These are phyloP conservation scores for Troides aeacus DNA, from an alignment of 2,888 invertebrate species.

Conservation along the genomic window DNA sequence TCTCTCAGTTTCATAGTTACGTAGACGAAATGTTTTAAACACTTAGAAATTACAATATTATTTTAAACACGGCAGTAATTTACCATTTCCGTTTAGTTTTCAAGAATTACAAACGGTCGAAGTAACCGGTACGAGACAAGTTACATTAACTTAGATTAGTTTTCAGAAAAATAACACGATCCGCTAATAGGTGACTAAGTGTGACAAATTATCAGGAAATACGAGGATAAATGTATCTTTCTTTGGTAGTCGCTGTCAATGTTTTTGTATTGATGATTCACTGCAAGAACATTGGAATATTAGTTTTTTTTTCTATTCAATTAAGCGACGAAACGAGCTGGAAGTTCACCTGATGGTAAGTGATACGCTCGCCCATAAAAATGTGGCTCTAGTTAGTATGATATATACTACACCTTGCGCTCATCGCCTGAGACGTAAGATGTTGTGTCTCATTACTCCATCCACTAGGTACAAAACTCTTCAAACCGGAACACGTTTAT, in stretches of 20 bases:
- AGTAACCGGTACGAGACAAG: not conserved
- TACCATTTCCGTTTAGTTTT: not conserved
- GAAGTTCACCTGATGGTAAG: no score
- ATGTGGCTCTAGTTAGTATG: no score
- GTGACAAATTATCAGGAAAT: slow-evolving; percentile 15
- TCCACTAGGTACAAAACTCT: no score
- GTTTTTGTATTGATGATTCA: slow-evolving; percentile 7
- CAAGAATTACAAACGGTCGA: not conserved
- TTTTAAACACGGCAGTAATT: not conserved
- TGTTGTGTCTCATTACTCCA: no score
- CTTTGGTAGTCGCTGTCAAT: not conserved
- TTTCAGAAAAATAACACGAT: slow-evolving; percentile 6
- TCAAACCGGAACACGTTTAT: no score
- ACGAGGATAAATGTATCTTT: slow-evolving; percentile 13
- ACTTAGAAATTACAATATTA: not conserved
- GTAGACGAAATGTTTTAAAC: no score
- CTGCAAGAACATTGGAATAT: not conserved
- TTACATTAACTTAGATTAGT: not conserved
- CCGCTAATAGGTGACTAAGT: slow-evolving; percentile 12
- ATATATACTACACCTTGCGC: no score
- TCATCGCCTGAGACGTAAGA: no score
- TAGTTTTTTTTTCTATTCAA: no score
- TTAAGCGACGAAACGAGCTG: no score
- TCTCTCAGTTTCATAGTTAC: no score
- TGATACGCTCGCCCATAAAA: no score